Percentiles rank a stretch among this genome's conserved stretches.
phyloP scores from a whole-genome alignment of 2,113 vertebrate species.

The Camelus dromedarius region DNA sequence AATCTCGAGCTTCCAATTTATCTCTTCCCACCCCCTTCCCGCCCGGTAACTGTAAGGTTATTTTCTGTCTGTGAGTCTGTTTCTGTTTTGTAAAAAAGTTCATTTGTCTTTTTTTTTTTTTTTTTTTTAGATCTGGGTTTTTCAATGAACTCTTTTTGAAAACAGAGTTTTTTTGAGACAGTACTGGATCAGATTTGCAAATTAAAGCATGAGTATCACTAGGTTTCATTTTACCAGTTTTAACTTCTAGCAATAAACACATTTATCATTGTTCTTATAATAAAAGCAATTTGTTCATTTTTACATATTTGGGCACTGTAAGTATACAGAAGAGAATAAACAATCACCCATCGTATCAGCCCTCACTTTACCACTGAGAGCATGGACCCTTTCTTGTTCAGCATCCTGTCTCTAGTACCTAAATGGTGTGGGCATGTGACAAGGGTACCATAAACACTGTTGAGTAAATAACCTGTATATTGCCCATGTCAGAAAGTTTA shows the following conservation, averaged over 20 bases:
- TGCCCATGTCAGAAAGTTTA: not conserved
- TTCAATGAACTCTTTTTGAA: not conserved
- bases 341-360: not conserved
- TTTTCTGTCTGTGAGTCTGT: too few species aligned
- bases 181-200: not conserved
- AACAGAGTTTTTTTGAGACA: not conserved
- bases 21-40: too few species aligned
- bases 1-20: too few species aligned
- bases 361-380: not conserved
- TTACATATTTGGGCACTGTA: not conserved
- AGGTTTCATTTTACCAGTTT: not conserved
- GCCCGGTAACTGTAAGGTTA: too few species aligned
- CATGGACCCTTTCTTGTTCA: not conserved
- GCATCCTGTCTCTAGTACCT: not conserved
- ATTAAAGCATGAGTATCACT: not conserved
- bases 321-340: not conserved
- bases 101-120: too few species aligned
- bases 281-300: not conserved
- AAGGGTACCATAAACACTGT: not conserved
- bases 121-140: too few species aligned
- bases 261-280: not conserved
- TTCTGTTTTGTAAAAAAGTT: too few species aligned
- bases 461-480: not conserved
- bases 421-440: not conserved
- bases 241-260: not conserved